phyloP scores from a whole-genome alignment of 53 echinoderm and acorn worm genomes.

The Holothuria scabra region DNA sequence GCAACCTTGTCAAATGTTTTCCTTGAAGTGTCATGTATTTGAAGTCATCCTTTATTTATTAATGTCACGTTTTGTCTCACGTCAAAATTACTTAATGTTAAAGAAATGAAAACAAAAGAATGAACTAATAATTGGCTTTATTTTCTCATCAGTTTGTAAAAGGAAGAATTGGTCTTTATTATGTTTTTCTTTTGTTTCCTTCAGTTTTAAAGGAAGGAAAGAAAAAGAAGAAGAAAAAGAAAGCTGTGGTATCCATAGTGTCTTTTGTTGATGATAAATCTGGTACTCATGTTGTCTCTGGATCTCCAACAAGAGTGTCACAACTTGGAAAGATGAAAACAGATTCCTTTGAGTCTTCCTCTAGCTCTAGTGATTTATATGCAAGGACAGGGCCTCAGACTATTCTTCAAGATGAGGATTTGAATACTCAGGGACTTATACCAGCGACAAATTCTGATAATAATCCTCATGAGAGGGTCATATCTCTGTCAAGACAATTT shows the following conservation, averaged over 20 bases:
- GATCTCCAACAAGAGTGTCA: slow-evolving; percentile 48
- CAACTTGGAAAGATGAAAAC: slow-evolving; percentile 14
- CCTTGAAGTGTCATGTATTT: too few species aligned
- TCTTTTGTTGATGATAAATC: slow-evolving; percentile 89
- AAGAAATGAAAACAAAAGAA: too few species aligned
- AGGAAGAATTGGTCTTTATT: too few species aligned
- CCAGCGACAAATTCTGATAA: neutral
- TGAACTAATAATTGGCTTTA: too few species aligned
- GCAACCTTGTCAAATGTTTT: too few species aligned
- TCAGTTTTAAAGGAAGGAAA: slow-evolving; percentile 80
- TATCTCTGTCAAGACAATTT: neutral
- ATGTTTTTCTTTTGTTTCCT: neutral
- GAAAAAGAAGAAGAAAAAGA: slow-evolving; percentile 98
- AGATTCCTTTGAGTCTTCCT: slow-evolving; percentile 43
- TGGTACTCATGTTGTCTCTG: slow-evolving; percentile 60
- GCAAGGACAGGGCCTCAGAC: neutral
- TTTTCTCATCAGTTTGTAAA: too few species aligned
- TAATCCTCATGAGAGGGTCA: neutral
- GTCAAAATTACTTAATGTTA: too few species aligned
- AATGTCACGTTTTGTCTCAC: too few species aligned
- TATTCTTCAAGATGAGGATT: neutral
- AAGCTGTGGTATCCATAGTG: slow-evolving; percentile 81
- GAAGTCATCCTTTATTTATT: too few species aligned
- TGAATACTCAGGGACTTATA: slow-evolving; percentile 34
- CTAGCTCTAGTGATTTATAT: slow-evolving; percentile 19